Base-by-base conservation (phyloP, 1,140 invertebrate genomes). In the Apis dorsata region DNA sequence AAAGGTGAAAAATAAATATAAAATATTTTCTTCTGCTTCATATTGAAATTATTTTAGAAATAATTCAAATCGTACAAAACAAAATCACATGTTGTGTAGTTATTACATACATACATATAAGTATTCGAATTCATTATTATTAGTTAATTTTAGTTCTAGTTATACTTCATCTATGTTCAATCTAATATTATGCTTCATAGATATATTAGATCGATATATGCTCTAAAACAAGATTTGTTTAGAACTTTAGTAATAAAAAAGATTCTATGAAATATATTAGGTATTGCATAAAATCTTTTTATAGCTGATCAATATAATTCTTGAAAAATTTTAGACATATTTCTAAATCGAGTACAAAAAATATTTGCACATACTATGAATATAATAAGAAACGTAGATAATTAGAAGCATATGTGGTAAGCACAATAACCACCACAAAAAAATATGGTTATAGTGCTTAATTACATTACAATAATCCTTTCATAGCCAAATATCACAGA, bases 401-500 rank as follows among this genome's bases (percentile, higher is more conserved):
- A 34, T 55, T 79, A 79, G 60, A 79, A 83, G 75, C 75, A 83
- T 59, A 51, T 69, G 19, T 70, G 17, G 12, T 55, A 65, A 63
- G 66, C 66, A 77, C 74, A 83, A 78, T 79, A 65, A n/a, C 68
- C 59, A 79, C 34, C 34, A 34, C 34, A 34, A 34, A 79, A 11
- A 79, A 77, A 21, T 62, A 62, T 71, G 75, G 60, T 71, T 66
- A 79, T 66, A 51, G 53, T 57, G 81, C 81, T 83, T 71, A 34
- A 78, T 69, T 79, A 69, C 63, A 68, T 59, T 57, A 78, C 19
- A 76, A 34, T 84, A 81, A 85, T 81, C 79, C 79, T 77, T 83
- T 85, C 86, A 86, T 88, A 88, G 87, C 81, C 86, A 81, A 87
- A 68, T 88, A 89, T 89, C 87, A 89, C 87, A 89, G 87, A 81